These are phyloP conservation scores for Sinella curviseta DNA, from an alignment of 1,140 invertebrate species.

Conservation along the genomic window DNA sequence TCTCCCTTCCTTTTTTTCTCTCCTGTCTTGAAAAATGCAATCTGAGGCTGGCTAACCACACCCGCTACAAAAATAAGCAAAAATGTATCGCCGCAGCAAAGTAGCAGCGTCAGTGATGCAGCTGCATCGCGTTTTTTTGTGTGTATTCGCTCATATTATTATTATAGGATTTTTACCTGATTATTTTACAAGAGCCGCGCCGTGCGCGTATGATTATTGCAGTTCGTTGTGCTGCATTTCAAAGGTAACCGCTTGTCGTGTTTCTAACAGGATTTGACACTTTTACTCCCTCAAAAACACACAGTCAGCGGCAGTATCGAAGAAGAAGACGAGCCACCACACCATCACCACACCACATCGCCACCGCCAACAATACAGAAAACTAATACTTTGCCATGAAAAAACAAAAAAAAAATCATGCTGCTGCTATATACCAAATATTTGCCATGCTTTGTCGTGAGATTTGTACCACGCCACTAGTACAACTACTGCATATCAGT, in stretches of 20 bases:
- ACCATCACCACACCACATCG: neutral
- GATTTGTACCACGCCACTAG: neutral
- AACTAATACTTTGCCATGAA: neutral
- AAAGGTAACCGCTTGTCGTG: slow-evolving; percentile 17
- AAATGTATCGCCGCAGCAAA: neutral
- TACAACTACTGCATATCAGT: neutral
- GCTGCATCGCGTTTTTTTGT: neutral
- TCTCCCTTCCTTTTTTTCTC: neutral
- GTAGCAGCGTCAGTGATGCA: slow-evolving; percentile 1
- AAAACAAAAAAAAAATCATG: no score
- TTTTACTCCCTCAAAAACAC: slow-evolving; percentile 11
- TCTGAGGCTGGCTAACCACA: slow-evolving; percentile 14
- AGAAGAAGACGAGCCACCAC: neutral
- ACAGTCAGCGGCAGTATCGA: neutral
- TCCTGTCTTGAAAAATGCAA: neutral
- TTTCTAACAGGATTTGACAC: slow-evolving; percentile 23
- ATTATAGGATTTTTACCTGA: no score
- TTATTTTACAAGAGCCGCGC: no score
- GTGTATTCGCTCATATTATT: neutral
- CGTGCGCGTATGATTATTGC: neutral
- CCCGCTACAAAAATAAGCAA: slow-evolving; percentile 22
- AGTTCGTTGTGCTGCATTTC: slow-evolving; percentile 4
- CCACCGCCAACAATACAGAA: neutral
- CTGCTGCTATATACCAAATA: no score
- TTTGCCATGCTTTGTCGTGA: no score